Conservation (phyloP, 2,113 vertebrate species). For the Apodemus speciosus region DNA sequence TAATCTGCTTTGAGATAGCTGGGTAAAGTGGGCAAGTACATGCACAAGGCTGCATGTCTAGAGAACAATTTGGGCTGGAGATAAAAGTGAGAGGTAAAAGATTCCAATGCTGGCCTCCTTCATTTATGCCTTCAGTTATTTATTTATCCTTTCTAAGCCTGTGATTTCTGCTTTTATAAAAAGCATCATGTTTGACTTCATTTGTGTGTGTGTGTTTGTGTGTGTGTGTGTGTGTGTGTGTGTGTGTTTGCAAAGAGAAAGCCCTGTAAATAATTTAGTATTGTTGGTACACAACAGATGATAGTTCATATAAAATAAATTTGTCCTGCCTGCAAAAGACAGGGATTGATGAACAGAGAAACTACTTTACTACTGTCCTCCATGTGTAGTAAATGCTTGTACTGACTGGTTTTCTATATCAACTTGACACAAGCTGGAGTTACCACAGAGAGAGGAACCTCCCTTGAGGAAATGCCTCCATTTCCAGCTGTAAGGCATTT, state of each 20-base stretch:
- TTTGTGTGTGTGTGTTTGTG: not conserved
- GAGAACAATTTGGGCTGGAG: not conserved
- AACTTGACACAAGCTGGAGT: too few species aligned
- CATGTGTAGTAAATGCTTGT: not conserved
- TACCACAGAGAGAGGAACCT: too few species aligned
- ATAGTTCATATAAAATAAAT: not conserved
- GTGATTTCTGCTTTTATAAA: not conserved
- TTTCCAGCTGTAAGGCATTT: too few species aligned
- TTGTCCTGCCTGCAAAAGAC: too few species aligned
- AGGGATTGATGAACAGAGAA: not conserved
- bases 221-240: not conserved
- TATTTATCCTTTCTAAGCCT: not conserved
- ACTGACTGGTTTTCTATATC: too few species aligned
- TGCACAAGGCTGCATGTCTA: not conserved
- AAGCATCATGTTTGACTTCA: not conserved
- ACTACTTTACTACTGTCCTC: not conserved
- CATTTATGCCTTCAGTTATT: not conserved
- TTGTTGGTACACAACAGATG: not conserved
- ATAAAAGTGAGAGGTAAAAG: not conserved
- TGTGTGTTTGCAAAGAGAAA: not conserved
- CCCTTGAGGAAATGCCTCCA: too few species aligned
- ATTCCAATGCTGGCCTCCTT: not conserved
- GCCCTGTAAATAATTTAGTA: not conserved
- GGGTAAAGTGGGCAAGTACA: not conserved
- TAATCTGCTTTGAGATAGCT: not conserved